A percentile compares a stretch with the other conserved stretches of the same genome.
These are phyloP conservation scores for Macrotus californicus DNA, from an alignment of 2,113 vertebrate species.

Conservation along the genomic window DNA sequence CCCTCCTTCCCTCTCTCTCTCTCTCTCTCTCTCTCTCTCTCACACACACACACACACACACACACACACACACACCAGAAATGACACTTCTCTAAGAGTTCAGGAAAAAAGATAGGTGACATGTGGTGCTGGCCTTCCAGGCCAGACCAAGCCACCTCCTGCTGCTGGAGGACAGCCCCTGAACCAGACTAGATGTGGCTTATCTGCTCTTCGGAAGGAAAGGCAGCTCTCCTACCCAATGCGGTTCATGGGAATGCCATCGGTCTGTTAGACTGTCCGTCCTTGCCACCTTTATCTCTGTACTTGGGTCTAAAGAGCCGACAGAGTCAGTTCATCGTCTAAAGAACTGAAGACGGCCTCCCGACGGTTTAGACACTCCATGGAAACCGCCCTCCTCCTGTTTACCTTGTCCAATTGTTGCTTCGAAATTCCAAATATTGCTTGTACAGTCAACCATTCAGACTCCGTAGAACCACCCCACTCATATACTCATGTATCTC, in stretches of 20 bases:
- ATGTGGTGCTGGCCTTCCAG: not conserved
- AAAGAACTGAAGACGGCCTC: not conserved
- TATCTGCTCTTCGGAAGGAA: not conserved
- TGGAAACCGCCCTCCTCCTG: not conserved
- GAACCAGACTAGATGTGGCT: not conserved
- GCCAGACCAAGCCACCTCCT: not conserved
- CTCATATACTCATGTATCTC: not conserved
- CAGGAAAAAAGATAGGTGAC: not conserved
- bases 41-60: not conserved
- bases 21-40: too few species aligned
- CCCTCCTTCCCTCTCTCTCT: too few species aligned
- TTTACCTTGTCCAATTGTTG: not conserved
- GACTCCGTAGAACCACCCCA: not conserved
- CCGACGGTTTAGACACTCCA: not conserved
- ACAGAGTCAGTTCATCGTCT: not conserved
- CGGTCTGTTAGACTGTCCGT: not conserved
- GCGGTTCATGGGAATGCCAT: not conserved
- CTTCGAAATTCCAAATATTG: not conserved
- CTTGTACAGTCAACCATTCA: not conserved
- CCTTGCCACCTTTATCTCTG: not conserved
- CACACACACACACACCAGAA: not conserved
- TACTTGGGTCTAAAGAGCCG: not conserved
- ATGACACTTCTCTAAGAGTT: not conserved
- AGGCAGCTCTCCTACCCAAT: not conserved
- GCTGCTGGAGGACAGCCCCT: not conserved